Base-by-base conservation (phyloP, 92 coral and sea anemone species). In the Zoanthus solanderi region DNA sequence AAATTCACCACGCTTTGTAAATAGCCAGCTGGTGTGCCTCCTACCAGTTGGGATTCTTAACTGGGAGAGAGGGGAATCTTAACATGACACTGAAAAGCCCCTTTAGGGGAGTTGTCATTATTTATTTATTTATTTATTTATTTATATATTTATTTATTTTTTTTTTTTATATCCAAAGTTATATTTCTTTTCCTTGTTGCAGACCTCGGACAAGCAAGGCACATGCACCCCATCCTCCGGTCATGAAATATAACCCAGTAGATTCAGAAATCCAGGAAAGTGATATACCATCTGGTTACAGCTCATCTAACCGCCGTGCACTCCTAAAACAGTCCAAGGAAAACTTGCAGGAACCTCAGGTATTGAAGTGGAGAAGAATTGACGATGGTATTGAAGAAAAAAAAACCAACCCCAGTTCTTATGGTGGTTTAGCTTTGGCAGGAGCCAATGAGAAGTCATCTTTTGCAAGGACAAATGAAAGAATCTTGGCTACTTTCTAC, bases 401-500 rank as follows among this genome's bases (percentile, higher is more conserved):
- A 37, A 72, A 42, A 2, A 17, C 66, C 5, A 84, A 72, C 45
- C 66, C 69, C 71, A 84, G 66, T 9, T 80, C 84, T 9, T 15
- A 54, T 8, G 83, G 88, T n/a, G 76, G 61, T 14, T 16, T 88
- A 71, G 60, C 47, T 4, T n/a, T 10, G 14, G 44, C 75, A 23
- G 83, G 42, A 50, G 92, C 84, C 28, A 95, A 87, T 17, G 91
- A 78, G 45, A 91, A 85, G 72, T 57, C 72, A 31, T 78, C 87
- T 1, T 91, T 95, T 60, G 87, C 93, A 13, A 89, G 89, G 50
- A 82, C 90, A 42, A 95, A 93, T 9, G 98, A 95, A 83, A 90
- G 86, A 34, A 78, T 87, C 23, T 75, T 95, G 68, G 94, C 90
- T n/a, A 95, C 90, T 30, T 95, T 95, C 74, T 95, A 95, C 83